phyloP scores from a whole-genome alignment of 1,140 invertebrate genomes.

The Lepidurus couesii region DNA sequence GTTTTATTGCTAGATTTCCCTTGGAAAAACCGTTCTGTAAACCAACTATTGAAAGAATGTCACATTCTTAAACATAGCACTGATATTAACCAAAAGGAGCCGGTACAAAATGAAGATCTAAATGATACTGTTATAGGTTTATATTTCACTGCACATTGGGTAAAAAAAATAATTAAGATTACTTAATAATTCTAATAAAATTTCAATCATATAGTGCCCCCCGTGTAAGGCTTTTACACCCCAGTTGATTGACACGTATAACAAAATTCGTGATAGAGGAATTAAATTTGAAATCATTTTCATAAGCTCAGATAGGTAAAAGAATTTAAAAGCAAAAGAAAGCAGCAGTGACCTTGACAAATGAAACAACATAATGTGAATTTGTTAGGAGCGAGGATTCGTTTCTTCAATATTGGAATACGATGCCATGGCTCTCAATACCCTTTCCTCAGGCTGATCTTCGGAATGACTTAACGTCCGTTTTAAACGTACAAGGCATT shows the following conservation, averaged over 20 bases:
- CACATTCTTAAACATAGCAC: conserved; percentile 50
- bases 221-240: conserved; percentile 75
- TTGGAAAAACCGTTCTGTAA: background rate
- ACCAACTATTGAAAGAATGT: background rate
- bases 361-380: background rate
- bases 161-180: conserved; percentile 42
- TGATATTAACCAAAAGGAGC: conserved; percentile 54
- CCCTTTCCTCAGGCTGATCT: conserved; percentile 58
- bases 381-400: conserved; percentile 58
- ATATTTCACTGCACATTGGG: conserved; percentile 79
- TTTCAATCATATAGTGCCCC: conserved; percentile 59
- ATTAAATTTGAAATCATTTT: conserved; percentile 72
- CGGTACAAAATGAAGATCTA: conserved; percentile 53
- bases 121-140: conserved; percentile 61
- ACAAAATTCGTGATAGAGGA: conserved; percentile 59
- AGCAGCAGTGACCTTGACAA: background rate
- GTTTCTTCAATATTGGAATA: conserved; percentile 56
- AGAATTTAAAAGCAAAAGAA: conserved; percentile 38
- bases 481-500: conserved; percentile 63
- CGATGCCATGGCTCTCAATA: conserved; percentile 68
- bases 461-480: conserved; percentile 55
- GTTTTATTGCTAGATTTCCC: background rate
- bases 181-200: background rate
- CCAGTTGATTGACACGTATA: conserved; percentile 62
- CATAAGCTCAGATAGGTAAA: conserved; percentile 72